Evolutionary conservation across 2,797 vertebrate species (phyloP).

Genomic region (Hozukius guyotensis): DNA sequence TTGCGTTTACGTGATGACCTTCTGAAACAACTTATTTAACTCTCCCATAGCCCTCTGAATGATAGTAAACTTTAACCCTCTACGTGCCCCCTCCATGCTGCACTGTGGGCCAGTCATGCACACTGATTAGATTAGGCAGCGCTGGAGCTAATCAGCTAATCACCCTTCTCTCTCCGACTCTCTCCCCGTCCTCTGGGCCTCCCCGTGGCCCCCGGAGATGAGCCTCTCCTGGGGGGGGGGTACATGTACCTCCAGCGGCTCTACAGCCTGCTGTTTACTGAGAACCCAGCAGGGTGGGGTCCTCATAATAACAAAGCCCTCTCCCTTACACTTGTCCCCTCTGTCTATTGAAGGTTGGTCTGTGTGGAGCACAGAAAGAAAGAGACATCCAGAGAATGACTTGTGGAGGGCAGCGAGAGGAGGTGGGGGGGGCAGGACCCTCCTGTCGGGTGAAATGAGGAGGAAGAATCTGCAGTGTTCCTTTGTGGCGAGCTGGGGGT

Average conservation of each 20-base stretch:
- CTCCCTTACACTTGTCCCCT: constrained; percentile 26
- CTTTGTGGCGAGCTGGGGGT: constrained; percentile 67
- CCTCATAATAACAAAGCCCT: constrained; percentile 64
- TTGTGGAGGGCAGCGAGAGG: constrained; percentile 8
- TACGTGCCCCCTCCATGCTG: background rate
- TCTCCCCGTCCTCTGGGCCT: constrained; percentile 4
- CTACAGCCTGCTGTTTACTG: constrained; percentile 53
- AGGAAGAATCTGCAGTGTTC: constrained; percentile 65
- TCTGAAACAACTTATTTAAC: constrained; percentile 2
- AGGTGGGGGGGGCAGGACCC: constrained; percentile 12
- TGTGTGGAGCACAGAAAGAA: constrained; percentile 30
- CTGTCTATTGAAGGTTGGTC: constrained; percentile 2
- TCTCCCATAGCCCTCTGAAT: background rate
- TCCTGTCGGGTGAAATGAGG: constrained; percentile 68
- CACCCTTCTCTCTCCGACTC: constrained; percentile 41
- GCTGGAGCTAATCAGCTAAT: constrained; percentile 72
- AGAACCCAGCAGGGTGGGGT: constrained; percentile 67
- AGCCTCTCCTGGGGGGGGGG: constrained; percentile 55
- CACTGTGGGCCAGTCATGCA: constrained; percentile 71
- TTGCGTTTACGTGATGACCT: background rate
- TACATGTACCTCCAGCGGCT: constrained; percentile 50
- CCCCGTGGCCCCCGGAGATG: constrained; percentile 47
- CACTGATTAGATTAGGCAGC: constrained; percentile 79
- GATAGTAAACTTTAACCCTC: background rate
- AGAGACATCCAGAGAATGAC: constrained; percentile 53